These are phyloP conservation scores for Gymnorhina tibicen DNA, from an alignment of 2,113 vertebrate genomes.

Conservation along the genomic window DNA sequence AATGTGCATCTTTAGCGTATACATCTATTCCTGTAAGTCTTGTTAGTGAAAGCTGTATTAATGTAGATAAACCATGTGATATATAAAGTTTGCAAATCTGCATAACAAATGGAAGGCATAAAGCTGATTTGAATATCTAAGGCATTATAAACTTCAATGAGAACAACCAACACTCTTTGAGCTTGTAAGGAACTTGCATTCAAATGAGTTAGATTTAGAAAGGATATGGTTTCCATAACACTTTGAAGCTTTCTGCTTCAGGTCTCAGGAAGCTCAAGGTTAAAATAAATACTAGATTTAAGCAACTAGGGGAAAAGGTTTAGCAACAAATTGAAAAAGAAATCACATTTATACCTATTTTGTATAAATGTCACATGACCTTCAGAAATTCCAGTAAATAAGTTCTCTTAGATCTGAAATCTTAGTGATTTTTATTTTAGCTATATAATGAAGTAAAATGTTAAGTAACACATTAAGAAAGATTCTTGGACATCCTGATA, in stretches of 20 bases:
- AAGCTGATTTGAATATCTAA: conserved; percentile 79
- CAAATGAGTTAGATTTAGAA: conserved; percentile 71
- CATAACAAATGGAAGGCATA: conserved; percentile 73
- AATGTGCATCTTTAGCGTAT: conserved; percentile 67
- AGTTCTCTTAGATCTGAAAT: not conserved
- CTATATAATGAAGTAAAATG: not conserved
- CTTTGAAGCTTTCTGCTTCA: conserved; percentile 64
- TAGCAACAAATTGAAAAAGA: conserved; percentile 56
- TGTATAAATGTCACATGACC: conserved; percentile 39
- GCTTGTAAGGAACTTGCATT: conserved; percentile 69
- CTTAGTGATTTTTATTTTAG: not conserved
- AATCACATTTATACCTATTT: conserved; percentile 44
- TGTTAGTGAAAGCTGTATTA: conserved; percentile 71
- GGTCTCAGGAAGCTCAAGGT: conserved; percentile 60
- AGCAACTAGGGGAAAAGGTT: conserved; percentile 15
- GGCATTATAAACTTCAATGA: conserved; percentile 73
- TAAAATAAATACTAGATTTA: conserved; percentile 69
- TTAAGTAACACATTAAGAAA: not conserved
- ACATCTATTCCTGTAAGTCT: conserved; percentile 61
- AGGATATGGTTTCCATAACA: conserved; percentile 63
- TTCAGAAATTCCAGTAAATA: conserved; percentile 8
- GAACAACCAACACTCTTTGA: conserved; percentile 68
- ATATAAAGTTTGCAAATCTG: conserved; percentile 71
- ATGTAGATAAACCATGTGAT: conserved; percentile 71
- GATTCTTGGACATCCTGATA: not conserved